Evolutionary conservation across 2,113 vertebrate genomes (phyloP).

Genomic region (Copsychus sechellarum): DNA sequence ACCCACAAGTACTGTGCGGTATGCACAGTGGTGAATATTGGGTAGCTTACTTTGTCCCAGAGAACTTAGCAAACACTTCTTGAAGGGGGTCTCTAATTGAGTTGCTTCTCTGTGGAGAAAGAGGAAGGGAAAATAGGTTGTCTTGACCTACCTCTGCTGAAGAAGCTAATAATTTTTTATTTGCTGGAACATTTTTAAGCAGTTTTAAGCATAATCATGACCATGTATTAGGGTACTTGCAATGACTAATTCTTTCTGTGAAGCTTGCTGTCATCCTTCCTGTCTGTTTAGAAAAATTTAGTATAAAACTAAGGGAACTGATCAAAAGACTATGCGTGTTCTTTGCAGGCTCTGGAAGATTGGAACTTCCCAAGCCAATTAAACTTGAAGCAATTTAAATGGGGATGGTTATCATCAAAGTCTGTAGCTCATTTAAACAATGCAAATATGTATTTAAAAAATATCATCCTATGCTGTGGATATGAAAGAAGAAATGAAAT

Average conservation of each 20-base stretch:
- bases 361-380: not conserved
- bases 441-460: not conserved
- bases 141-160: constrained; percentile 3
- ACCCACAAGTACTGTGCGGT: not conserved
- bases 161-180: not conserved
- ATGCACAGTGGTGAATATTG: not conserved
- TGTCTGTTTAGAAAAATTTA: not conserved
- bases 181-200: not conserved
- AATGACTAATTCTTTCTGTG: not conserved
- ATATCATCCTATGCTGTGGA: not conserved
- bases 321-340: not conserved
- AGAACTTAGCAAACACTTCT: not conserved
- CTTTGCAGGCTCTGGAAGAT: not conserved
- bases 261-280: not conserved
- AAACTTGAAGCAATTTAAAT: not conserved
- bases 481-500: not conserved
- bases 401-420: not conserved
- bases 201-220: not conserved
- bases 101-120: not conserved
- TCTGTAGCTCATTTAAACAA: not conserved
- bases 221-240: not conserved
- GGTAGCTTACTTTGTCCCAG: not conserved
- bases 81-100: not conserved
- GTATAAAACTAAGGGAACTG: not conserved
- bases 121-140: not conserved